phyloP scores from a whole-genome alignment of 2,888 invertebrate genomes.

The Acleris cristana region DNA sequence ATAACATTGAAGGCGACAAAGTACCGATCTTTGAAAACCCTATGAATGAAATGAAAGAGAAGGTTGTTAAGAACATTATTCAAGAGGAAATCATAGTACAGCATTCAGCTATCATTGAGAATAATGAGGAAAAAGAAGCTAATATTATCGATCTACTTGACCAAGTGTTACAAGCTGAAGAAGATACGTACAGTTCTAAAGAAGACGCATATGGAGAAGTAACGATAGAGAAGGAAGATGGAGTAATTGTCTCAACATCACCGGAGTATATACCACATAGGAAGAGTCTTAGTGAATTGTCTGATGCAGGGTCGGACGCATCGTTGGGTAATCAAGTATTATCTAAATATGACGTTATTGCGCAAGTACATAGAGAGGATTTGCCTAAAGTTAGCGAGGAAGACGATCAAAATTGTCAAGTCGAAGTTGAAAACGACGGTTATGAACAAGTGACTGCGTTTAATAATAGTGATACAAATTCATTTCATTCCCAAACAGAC shows the following conservation, averaged over 20 bases:
- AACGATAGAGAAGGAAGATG: slow-evolving; percentile 60
- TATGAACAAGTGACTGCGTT: slow-evolving; percentile 66
- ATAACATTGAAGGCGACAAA: slow-evolving; percentile 53
- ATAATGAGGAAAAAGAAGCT: slow-evolving; percentile 75
- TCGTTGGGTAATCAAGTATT: slow-evolving; percentile 71
- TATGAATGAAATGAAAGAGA: slow-evolving; percentile 48
- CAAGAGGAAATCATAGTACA: slow-evolving; percentile 63
- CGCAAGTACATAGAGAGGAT: slow-evolving; percentile 84
- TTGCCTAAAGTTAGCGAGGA: slow-evolving; percentile 70
- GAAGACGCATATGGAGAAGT: slow-evolving; percentile 65
- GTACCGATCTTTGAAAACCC: slow-evolving; percentile 45
- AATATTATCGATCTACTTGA: slow-evolving; percentile 78
- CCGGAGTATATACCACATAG: slow-evolving; percentile 57
- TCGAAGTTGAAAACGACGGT: slow-evolving; percentile 43
- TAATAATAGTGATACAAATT: slow-evolving; percentile 69
- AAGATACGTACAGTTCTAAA: slow-evolving; percentile 68
- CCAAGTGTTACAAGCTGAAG: slow-evolving; percentile 78
- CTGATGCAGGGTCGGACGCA: slow-evolving; percentile 75
- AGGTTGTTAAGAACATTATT: slow-evolving; percentile 47
- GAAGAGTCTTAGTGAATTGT: slow-evolving; percentile 71
- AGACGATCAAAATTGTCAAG: slow-evolving; percentile 56
- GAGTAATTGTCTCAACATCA: slow-evolving; percentile 42
- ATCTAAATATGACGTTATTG: slow-evolving; percentile 83
- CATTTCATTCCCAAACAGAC: slow-evolving; percentile 62
- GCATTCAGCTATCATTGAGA: slow-evolving; percentile 61